Evolutionary conservation across 2,888 invertebrate genomes (phyloP).

Genomic region (Orthosia incerta): DNA sequence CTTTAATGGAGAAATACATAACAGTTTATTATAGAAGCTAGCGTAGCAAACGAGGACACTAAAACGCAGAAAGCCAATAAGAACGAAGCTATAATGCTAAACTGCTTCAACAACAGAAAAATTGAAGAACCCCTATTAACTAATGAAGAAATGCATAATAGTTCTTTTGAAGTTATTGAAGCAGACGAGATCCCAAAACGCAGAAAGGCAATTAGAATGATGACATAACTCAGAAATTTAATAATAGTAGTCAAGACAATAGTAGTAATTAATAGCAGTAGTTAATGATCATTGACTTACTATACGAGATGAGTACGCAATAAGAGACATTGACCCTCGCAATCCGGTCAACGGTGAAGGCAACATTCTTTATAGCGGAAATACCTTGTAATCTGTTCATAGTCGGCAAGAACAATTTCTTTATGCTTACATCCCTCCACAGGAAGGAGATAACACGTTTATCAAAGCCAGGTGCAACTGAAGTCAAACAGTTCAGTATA

Average conservation of each 20-base stretch:
- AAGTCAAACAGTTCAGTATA: conserved; percentile 19
- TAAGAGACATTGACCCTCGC: conserved; percentile 35
- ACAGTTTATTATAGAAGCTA: no score
- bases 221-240: conserved; percentile 5
- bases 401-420: conserved; percentile 7
- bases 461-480: conserved; percentile 57
- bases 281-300: conserved; percentile 26
- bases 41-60: no score
- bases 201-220: background rate
- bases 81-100: no score
- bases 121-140: background rate
- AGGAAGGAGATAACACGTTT: conserved; percentile 50
- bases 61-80: no score
- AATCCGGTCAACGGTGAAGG: conserved; percentile 39
- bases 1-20: no score
- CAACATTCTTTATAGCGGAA: conserved; percentile 51
- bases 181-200: background rate
- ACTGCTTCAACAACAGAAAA: background rate
- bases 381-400: conserved; percentile 38
- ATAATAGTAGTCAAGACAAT: background rate
- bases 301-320: conserved; percentile 26
- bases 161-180: background rate
- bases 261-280: no score
- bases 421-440: conserved; percentile 8
- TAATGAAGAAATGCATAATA: background rate